Conservation (phyloP, 2,888 invertebrate genomes). For the Dendrolimus houi region DNA sequence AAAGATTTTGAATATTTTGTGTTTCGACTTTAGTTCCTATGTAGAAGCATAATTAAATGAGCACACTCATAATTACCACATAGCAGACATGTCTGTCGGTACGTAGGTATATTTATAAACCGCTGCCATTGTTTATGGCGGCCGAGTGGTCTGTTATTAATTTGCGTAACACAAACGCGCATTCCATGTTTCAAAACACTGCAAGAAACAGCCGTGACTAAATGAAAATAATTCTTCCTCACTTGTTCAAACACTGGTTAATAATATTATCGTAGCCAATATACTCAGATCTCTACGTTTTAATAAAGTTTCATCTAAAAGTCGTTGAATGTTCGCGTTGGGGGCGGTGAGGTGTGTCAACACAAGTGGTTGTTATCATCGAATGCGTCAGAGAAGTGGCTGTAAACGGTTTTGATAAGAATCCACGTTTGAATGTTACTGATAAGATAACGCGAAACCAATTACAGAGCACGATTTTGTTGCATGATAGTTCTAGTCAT, state of each 20-base stretch:
- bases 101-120: slow-evolving; percentile 11
- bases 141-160: slow-evolving; percentile 29
- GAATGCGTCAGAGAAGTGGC: slow-evolving; percentile 25
- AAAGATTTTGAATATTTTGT: no score
- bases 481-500: slow-evolving; percentile 19
- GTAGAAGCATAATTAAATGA: background rate
- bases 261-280: slow-evolving; percentile 15
- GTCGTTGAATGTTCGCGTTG: background rate
- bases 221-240: slow-evolving; percentile 50
- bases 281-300: slow-evolving; percentile 11
- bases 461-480: slow-evolving; percentile 32
- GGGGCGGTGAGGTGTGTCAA: slow-evolving; percentile 7
- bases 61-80: background rate
- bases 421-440: slow-evolving; percentile 21
- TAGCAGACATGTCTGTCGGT: background rate
- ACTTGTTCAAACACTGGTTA: slow-evolving; percentile 19
- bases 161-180: slow-evolving; percentile 22
- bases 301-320: background rate
- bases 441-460: slow-evolving; percentile 48
- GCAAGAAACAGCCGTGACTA: slow-evolving; percentile 30
- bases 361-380: slow-evolving; percentile 14
- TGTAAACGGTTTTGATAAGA: slow-evolving; percentile 38
- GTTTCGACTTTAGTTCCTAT: no score
- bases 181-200: slow-evolving; percentile 47
- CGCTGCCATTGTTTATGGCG: slow-evolving; percentile 34